These are phyloP conservation scores for Sebastes fasciatus DNA, from an alignment of 2,113 vertebrate species.

Conservation along the genomic window DNA sequence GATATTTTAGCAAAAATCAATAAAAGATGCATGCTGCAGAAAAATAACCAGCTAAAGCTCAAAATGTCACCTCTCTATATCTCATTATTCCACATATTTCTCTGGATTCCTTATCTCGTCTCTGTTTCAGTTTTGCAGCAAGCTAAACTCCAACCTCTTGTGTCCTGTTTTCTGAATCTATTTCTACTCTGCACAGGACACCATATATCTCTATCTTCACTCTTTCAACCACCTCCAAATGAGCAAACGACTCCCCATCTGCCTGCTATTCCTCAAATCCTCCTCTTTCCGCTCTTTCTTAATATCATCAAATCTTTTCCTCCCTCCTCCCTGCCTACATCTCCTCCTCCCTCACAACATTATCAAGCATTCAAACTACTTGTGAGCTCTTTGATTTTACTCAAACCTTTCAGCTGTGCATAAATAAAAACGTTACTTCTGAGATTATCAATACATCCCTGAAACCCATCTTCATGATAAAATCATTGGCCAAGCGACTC, in stretches of 20 bases:
- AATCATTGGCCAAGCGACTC: neutral
- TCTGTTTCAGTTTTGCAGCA: neutral
- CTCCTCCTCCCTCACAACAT: neutral
- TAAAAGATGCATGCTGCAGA: neutral
- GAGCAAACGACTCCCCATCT: neutral
- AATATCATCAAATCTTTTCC: too few species aligned
- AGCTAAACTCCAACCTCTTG: neutral
- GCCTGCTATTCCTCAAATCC: neutral
- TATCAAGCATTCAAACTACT: neutral
- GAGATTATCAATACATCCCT: constrained; percentile 5
- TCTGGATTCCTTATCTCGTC: neutral
- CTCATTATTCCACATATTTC: neutral
- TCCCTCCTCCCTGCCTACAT: constrained; percentile 3
- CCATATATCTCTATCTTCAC: neutral
- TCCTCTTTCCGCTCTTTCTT: neutral
- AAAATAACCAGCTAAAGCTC: constrained; percentile 11
- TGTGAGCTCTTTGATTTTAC: neutral
- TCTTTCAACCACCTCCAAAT: neutral
- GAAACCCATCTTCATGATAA: constrained; percentile 9
- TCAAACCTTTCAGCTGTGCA: neutral
- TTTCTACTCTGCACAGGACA: neutral
- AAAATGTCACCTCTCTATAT: constrained; percentile 16
- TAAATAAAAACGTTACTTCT: neutral
- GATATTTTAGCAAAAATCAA: neutral
- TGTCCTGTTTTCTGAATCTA: neutral